Conservation (phyloP, 2,113 vertebrate genomes). For the Microcebus lehilahytsara region DNA sequence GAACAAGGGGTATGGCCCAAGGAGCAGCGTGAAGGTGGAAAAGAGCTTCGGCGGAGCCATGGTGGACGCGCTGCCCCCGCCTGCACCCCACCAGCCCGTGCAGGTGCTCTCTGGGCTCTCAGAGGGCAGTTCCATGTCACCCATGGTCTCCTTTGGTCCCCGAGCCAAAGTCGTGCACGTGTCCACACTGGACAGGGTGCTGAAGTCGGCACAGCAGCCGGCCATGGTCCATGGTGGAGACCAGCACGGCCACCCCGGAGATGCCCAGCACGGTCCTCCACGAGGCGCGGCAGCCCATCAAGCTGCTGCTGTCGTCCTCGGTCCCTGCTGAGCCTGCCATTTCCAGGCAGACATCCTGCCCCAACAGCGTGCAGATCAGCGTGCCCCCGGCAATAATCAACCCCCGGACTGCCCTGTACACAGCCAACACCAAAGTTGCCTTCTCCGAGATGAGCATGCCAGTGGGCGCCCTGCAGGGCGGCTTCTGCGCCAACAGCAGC, state of each 20-base stretch:
- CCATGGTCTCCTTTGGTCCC: conserved; percentile 84
- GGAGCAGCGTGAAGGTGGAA: conserved; percentile 87
- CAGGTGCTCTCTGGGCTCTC: conserved; percentile 81
- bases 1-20: conserved; percentile 83
- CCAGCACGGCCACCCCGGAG: conserved; percentile 87
- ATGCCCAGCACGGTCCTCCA: conserved; percentile 94
- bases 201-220: conserved; percentile 84
- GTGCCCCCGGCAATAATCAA: conserved; percentile 87
- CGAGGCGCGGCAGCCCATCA: conserved; percentile 91
- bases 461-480: conserved; percentile 88
- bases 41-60: conserved; percentile 87
- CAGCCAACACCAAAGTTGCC: conserved; percentile 91
- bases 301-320: conserved; percentile 93
- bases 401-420: conserved; percentile 87
- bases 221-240: conserved; percentile 90
- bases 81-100: conserved; percentile 83
- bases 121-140: conserved; percentile 81
- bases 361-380: conserved; percentile 85
- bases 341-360: conserved; percentile 84
- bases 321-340: conserved; percentile 83
- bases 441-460: conserved; percentile 89
- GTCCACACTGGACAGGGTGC: conserved; percentile 82
- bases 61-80: conserved; percentile 82
- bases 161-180: conserved; percentile 83
- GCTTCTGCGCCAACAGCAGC: conserved; percentile 88